Base-by-base conservation (phyloP, 2,113 vertebrate genomes). In the Cinclus mexicanus region DNA sequence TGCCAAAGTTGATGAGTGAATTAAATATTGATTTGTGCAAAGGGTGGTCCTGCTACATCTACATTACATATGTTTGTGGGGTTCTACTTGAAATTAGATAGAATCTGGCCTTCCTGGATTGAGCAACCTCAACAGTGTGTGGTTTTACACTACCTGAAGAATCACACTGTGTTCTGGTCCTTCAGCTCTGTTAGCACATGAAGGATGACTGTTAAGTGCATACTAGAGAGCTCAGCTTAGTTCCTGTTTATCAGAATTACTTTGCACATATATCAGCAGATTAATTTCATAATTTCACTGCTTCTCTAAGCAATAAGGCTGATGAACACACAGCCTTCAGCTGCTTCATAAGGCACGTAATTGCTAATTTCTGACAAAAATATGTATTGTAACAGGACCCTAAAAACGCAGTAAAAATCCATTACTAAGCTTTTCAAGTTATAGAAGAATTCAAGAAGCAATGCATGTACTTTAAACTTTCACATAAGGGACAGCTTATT, bases 131-230 rank as follows among this genome's bases (percentile, higher is more conserved):
- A 49, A 35, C 6, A 69, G n/a, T 3, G 59, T 3, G 4, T 47
- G 33, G 21, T 44, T 67, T 63, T 31, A 56, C 41, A 63, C 37
- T 14, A 7, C 17, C 1, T 57, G 63, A 83, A 57, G 50, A 80
- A 69, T 16, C 25, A 49, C 4, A 6, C 13, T 41, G 49, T 6
- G 6, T 15, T 53, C 28, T 63, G 8, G 14, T 14, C 7, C 70
- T 76, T 29, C 57, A 39, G 7, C 50, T 35, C 75, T 52, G 10
- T 24, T 46, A 50, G 50, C 1, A 3, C 1, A 2, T 8, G 25
- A 14, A 67, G 23, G 42, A 49, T 0, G 0, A 53, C 2, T 3
- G 29, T 26, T 2, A 33, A 0, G 6, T 0, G 8, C 31, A 68
- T 22, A 83, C n/a, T 2, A n/a, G 4, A 76, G 61, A 72, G 37